Evolutionary conservation across 2,797 vertebrate genomes (phyloP), one percentile per base, ranked within the genome.

Genomic region (Enteromius viviparus): DNA sequence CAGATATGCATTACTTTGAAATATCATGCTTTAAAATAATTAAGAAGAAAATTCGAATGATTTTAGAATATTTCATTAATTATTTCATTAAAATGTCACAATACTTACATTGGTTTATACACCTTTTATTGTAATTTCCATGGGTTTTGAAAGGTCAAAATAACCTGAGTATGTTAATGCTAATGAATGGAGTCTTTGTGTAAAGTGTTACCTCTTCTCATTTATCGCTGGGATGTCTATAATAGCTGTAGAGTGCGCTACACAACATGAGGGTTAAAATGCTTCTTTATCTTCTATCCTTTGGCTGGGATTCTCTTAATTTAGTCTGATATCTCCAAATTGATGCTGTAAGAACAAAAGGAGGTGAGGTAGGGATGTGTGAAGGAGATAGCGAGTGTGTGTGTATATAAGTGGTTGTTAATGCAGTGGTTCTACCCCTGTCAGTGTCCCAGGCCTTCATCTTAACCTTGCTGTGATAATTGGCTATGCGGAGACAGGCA

Each of bases 391-490:
- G 74, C 21, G 19, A 14, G 47, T 21, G 70, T 51, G 45, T 29
- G 26, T 80, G 84, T 84, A 51, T 74, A 55, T 77, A 76, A 76
- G 78, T 81, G 84, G 29, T 69, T 85, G 84, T 81, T 76, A 82
- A 84, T 85, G 84, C 89, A 86, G 86, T 85, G 89, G 76, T 89
- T 81, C 74, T 81, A 84, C 78, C 85, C 64, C 69, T 82, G 88
- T 90, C 93, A 88, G 87, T 47, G 76, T 91, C 92, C 92, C 88
- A 90, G 91, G 91, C 93, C 95, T 93, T 29, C 83, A 94, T 93
- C 93, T 91, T 92, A 96, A 94, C 89, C 93, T 93, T 92, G 87
- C 93, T 95, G 88, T 95, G 94, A 95, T 96, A 96, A 97, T 95
- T 96, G 94, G 84, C 91, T 93, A 95, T 93, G 92, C 91, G 94